These are phyloP conservation scores for Zophobas atratus DNA, from an alignment of 1,140 invertebrate genomes.

Conservation along the genomic window DNA sequence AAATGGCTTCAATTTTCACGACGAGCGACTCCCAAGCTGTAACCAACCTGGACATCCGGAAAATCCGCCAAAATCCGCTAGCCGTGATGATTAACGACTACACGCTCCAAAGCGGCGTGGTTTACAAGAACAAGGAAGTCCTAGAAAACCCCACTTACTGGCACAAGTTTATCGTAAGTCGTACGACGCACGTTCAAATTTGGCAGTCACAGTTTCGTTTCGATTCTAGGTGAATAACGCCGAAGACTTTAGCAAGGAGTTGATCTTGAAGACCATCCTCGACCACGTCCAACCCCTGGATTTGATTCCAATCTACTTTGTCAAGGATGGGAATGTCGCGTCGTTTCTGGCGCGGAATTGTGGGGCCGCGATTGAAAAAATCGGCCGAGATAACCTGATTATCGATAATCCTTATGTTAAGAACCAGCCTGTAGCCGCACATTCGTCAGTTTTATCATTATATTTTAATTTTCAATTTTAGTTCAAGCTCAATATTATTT, in stretches of 20 bases:
- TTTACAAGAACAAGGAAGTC: constrained; percentile 54
- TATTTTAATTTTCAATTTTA: constrained; percentile 56
- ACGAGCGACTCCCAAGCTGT: constrained; percentile 19
- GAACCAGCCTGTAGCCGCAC: constrained; percentile 46
- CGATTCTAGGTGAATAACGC: constrained; percentile 64
- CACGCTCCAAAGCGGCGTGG: constrained; percentile 53
- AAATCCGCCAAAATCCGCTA: constrained; percentile 17
- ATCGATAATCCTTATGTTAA: constrained; percentile 66
- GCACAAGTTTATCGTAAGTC: constrained; percentile 63
- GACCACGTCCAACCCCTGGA: constrained; percentile 69
- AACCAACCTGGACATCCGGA: constrained; percentile 22
- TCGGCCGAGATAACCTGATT: constrained; percentile 69
- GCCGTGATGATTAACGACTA: constrained; percentile 54
- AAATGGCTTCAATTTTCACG: constrained; percentile 21
- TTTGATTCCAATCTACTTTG: constrained; percentile 71
- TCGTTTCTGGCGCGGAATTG: constrained; percentile 71
- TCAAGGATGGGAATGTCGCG: constrained; percentile 63
- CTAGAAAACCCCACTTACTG: constrained; percentile 56
- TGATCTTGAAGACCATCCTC: constrained; percentile 69
- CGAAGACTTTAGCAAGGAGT: constrained; percentile 66
- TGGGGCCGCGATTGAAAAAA: constrained; percentile 68
- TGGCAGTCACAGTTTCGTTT: too few relatives aligned
- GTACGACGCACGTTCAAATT: background rate
- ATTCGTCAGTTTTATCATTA: background rate
- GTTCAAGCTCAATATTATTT: constrained; percentile 67